Percentiles rank a stretch among this genome's conserved stretches.
Conservation (phyloP, 2,113 vertebrate genomes). For the Thomomys bottae region DNA sequence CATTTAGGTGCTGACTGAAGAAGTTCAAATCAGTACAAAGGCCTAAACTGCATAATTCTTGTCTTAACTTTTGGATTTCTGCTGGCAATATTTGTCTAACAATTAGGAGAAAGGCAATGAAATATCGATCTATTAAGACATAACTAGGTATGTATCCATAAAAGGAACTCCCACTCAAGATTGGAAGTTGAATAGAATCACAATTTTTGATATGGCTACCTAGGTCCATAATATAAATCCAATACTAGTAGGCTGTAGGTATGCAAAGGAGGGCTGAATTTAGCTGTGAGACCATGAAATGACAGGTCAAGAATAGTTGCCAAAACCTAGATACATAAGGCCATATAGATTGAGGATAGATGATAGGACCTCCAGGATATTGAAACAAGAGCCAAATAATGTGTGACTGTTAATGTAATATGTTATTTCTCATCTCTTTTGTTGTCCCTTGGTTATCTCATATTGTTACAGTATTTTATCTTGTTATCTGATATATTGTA, state of each 20-base stretch:
- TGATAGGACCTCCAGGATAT: too few species aligned
- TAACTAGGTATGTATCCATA: neutral
- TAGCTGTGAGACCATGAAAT: slow-evolving; percentile 41
- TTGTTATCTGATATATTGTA: too few species aligned
- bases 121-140: slow-evolving; percentile 11
- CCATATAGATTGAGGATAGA: too few species aligned
- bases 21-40: slow-evolving; percentile 60
- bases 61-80: neutral
- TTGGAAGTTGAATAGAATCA: neutral
- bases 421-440: too few species aligned
- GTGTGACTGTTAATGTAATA: too few species aligned
- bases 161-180: slow-evolving; percentile 9
- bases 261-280: slow-evolving; percentile 12
- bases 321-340: too few species aligned
- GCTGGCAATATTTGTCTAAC: neutral
- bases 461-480: too few species aligned
- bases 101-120: slow-evolving; percentile 10
- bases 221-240: neutral
- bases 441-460: too few species aligned
- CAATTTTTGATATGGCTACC: neutral
- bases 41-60: slow-evolving; percentile 47
- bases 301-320: neutral
- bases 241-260: neutral
- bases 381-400: too few species aligned
- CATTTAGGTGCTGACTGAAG: neutral